Base-by-base conservation (phyloP, 2,888 invertebrate species). In the Epistrophe eligans region DNA sequence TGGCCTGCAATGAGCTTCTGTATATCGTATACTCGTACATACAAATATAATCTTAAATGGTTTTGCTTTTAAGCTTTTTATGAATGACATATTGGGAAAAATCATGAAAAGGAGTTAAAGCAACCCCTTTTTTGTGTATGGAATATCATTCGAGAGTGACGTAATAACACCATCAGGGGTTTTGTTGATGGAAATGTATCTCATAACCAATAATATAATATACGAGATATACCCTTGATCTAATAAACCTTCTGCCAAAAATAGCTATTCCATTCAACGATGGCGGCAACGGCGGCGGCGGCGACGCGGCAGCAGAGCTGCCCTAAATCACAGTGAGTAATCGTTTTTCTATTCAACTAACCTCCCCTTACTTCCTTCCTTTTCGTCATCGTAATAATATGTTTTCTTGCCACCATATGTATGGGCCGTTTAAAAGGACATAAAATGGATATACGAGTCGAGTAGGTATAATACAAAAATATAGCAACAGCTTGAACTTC, bases 231-330 rank as follows among this genome's bases (percentile, higher is more conserved):
- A 67, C 52, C 67, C 67, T 70, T 70, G 55, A 70, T 55, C 70
- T 70, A 70, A 55, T 70, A 70, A 70, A 52, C 52, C 55, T 67
- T 70, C 13, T 70, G 70, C 70, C 70, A 70, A 70, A 70, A 70
- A 70, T 55, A 70, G 55, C 55, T 28, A 40, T 38, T 70, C 35
- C 24, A 55, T 66, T 40, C 40, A 24, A 62, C 40, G 19, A n/a
- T 0, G 11, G 1, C n/a, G 67, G 13, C n/a, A 19, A n/a, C n/a
- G 32, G 1, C 2, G 24, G 3, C 3, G 24, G 35, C n/a, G 17
- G 17, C 17, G 32, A 9, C 7, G 17, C 17, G 32, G 15, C 7
- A 2, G 11, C 13, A 8, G 35, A 17, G 35, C 4, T 62, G 60
- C 40, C 70, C 70, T 55, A 70, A 70, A 70, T 70, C 70, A 52